Percentiles rank a stretch among this genome's conserved stretches.
Evolutionary conservation across 2,113 vertebrate species (phyloP).

Genomic region (Spea multiplicata): DNA sequence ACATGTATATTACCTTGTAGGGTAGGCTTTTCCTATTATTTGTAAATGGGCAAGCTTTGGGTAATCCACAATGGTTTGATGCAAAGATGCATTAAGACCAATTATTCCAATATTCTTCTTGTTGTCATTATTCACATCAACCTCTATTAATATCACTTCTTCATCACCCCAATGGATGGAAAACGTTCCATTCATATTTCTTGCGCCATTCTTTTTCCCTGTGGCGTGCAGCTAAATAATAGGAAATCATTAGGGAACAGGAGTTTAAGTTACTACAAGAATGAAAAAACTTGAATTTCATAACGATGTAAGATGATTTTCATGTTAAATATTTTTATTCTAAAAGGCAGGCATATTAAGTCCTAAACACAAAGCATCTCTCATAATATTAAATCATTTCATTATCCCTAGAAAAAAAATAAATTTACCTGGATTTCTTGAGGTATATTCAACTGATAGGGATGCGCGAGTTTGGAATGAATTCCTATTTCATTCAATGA

Average conservation of each 20-base stretch:
- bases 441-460: constrained; percentile 59
- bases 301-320: too few relatives aligned
- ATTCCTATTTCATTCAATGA: constrained; percentile 54
- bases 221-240: constrained; percentile 62
- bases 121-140: constrained; percentile 55
- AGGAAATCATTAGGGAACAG: neutral
- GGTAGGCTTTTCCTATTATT: constrained; percentile 64
- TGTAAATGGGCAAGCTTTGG: constrained; percentile 58
- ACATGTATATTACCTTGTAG: constrained; percentile 65
- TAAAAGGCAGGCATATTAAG: too few relatives aligned
- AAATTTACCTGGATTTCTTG: constrained; percentile 61
- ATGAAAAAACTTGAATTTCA: neutral
- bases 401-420: too few relatives aligned
- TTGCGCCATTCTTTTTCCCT: constrained; percentile 50
- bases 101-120: constrained; percentile 50
- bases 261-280: neutral
- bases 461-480: constrained; percentile 59
- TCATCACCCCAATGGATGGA: constrained; percentile 59
- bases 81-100: constrained; percentile 58
- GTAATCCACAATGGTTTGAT: constrained; percentile 63
- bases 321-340: too few relatives aligned
- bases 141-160: constrained; percentile 60
- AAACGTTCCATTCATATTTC: constrained; percentile 60
- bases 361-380: too few relatives aligned
- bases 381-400: too few relatives aligned